Percentiles rank a stretch among this genome's conserved stretches.
Evolutionary conservation across 2,113 vertebrate genomes (phyloP).

Genomic region (Heloderma charlesbogerti): DNA sequence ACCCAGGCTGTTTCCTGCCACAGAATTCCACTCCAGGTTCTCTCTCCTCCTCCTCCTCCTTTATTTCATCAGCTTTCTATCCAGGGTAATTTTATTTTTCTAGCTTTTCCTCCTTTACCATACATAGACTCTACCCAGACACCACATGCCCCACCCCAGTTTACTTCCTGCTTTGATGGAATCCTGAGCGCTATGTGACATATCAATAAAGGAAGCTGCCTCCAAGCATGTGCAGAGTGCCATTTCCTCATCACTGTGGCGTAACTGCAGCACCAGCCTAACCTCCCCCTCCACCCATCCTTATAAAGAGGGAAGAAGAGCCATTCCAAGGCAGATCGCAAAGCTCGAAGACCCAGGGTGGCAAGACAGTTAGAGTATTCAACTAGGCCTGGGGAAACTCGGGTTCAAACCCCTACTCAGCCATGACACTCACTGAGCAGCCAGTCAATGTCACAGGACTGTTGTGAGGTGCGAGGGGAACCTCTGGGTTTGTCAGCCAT

Average conservation of each 20-base stretch:
- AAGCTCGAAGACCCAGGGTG: neutral
- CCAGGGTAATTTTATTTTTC: no score
- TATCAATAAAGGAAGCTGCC: neutral
- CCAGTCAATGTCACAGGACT: neutral
- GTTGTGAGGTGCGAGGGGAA: neutral
- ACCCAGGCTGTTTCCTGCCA: neutral
- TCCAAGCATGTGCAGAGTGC: neutral
- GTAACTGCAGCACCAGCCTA: neutral
- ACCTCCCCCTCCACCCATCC: no score
- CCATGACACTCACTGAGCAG: neutral
- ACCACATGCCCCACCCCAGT: neutral
- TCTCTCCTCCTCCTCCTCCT: no score
- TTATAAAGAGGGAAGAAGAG: no score
- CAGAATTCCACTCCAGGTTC: neutral
- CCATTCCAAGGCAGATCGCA: no score
- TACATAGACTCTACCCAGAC: neutral
- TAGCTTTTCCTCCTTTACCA: neutral
- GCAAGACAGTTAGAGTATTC: no score
- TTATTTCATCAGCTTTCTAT: no score
- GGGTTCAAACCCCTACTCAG: neutral
- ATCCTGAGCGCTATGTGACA: neutral
- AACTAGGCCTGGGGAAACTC: neutral
- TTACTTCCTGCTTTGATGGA: neutral
- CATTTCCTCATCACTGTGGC: no score
- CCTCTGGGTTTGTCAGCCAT: neutral